Evolutionary conservation across 2,113 vertebrate genomes (phyloP).

Genomic region (Rhynchomys soricoides): DNA sequence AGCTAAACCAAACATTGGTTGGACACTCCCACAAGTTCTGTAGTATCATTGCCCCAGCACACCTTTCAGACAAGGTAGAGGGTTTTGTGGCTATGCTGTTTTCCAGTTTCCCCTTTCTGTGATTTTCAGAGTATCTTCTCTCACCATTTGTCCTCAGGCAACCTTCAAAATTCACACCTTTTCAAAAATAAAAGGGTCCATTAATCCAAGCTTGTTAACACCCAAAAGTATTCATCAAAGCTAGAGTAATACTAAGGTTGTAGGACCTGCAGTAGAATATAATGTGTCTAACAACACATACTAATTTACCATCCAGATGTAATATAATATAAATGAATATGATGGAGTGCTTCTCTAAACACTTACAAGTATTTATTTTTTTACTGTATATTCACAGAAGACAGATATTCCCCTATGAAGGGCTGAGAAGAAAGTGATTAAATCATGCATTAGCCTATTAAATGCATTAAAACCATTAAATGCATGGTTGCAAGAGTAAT

Average conservation of each 20-base stretch:
- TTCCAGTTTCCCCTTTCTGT: background rate
- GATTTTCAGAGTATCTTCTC: background rate
- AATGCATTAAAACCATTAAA: background rate
- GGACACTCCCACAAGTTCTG: background rate
- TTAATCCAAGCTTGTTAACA: background rate
- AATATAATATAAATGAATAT: background rate
- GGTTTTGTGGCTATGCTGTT: background rate
- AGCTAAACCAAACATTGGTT: background rate
- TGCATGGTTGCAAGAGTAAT: background rate
- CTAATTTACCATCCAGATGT: background rate
- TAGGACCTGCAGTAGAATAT: background rate
- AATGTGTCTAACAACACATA: background rate
- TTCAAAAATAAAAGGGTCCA: fast-evolving
- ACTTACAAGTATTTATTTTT: background rate
- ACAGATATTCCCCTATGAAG: background rate
- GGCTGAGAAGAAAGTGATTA: background rate
- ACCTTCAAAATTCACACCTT: background rate
- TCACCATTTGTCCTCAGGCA: background rate
- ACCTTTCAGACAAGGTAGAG: background rate
- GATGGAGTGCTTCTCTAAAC: background rate
- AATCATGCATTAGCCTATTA: background rate
- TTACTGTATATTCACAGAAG: background rate
- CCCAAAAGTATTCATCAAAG: background rate
- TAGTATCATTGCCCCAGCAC: background rate
- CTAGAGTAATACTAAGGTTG: background rate